Percentiles rank a stretch among this genome's conserved stretches.
These are phyloP conservation scores for Arnoldichthys spilopterus DNA, from an alignment of 2,797 vertebrate species.

Conservation along the genomic window DNA sequence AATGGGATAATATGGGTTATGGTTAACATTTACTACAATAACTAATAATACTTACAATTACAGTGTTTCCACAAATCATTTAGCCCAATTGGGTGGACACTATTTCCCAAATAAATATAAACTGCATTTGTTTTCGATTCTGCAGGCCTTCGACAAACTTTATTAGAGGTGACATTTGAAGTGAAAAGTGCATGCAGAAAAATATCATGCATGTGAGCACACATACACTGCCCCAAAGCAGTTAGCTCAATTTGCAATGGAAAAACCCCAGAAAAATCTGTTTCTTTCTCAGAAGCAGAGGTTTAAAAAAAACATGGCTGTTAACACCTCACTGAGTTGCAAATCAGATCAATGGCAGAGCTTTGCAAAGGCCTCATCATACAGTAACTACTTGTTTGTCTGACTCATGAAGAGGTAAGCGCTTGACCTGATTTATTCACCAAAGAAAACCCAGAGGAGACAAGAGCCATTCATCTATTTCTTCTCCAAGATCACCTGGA, in stretches of 20 bases:
- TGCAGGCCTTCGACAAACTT: not conserved
- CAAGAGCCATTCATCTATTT: not conserved
- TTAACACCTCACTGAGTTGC: conserved; percentile 1
- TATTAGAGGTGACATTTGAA: not conserved
- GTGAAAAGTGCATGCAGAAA: not conserved
- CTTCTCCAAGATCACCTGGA: not conserved
- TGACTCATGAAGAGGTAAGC: not conserved
- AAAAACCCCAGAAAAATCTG: not conserved
- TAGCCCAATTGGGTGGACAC: no score
- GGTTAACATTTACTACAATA: no score
- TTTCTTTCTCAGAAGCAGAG: not conserved
- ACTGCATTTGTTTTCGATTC: no score
- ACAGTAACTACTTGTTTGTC: not conserved
- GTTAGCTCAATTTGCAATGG: not conserved
- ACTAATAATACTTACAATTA: no score
- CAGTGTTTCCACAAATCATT: no score
- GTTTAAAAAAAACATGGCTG: no score
- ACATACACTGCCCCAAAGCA: not conserved
- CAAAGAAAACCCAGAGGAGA: not conserved
- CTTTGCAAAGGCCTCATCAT: not conserved
- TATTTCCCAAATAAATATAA: no score
- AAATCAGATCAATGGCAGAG: not conserved
- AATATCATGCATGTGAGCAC: not conserved
- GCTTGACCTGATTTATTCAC: not conserved
- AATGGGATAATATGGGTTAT: no score